Evolutionary conservation across 1,140 invertebrate species (phyloP).

Genomic region (Caenorhabditis latens): DNA sequence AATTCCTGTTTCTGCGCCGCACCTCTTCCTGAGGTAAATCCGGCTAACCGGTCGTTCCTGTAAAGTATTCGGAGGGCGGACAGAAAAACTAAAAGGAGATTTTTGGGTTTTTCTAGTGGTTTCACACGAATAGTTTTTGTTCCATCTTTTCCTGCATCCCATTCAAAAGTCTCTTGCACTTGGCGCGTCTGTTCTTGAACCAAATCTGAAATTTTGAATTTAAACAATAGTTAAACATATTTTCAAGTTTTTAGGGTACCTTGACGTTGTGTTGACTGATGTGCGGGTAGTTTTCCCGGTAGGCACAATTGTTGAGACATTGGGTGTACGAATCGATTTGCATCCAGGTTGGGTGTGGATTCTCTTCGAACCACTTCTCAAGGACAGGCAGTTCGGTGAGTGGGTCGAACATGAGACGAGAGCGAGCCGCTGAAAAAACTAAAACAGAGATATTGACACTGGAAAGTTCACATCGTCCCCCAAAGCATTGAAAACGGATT

Average conservation of each 20-base stretch:
- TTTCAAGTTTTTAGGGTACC: not conserved
- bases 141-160: constrained; percentile 62
- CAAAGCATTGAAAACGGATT: too few relatives aligned
- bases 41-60: not conserved
- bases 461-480: not conserved
- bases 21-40: not conserved
- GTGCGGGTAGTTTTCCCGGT: constrained; percentile 76
- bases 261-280: constrained; percentile 77
- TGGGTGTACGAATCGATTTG: constrained; percentile 77
- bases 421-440: constrained; percentile 69
- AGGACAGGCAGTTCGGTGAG: constrained; percentile 74
- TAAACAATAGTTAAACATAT: not conserved
- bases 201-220: constrained; percentile 68
- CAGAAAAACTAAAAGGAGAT: too few relatives aligned
- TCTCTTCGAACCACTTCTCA: constrained; percentile 75
- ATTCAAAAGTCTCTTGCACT: constrained; percentile 71
- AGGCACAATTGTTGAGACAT: constrained; percentile 69
- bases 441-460: not conserved
- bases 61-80: too few relatives aligned
- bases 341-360: constrained; percentile 77
- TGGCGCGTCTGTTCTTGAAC: constrained; percentile 77
- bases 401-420: constrained; percentile 77
- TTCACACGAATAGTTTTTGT: constrained; percentile 36
- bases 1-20: not conserved
- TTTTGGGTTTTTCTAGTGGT: not conserved